These are phyloP conservation scores for Gavia stellata DNA, from an alignment of 2,113 vertebrate species.

Conservation along the genomic window DNA sequence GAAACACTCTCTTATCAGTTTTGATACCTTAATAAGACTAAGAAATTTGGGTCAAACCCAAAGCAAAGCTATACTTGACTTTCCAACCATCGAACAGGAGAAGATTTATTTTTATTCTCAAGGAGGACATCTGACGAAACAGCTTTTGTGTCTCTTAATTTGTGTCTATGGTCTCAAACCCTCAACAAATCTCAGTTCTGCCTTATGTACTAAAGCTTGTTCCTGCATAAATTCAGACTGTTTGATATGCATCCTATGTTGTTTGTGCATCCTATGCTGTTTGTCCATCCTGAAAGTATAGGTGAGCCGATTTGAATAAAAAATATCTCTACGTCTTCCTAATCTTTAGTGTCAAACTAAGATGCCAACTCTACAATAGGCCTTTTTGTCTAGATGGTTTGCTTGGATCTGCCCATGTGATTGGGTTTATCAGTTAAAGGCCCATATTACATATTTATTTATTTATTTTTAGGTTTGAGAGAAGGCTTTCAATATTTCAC, in stretches of 20 bases:
- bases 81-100: not conserved
- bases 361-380: not conserved
- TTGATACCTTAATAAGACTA: not conserved
- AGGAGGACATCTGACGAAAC: not conserved
- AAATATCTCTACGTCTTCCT: not conserved
- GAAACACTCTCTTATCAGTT: not conserved
- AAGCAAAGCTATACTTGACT: not conserved
- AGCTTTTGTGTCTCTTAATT: not conserved
- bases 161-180: not conserved
- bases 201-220: not conserved
- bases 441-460: not conserved
- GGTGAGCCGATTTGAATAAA: not conserved
- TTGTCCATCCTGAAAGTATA: not conserved
- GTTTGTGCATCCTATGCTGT: not conserved
- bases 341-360: not conserved
- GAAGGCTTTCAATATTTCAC: not conserved
- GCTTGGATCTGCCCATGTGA: not conserved
- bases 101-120: not conserved
- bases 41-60: conserved; percentile 21
- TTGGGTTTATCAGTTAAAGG: not conserved
- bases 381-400: not conserved
- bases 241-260: not conserved
- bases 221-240: not conserved
- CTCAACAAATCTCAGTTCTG: not conserved
- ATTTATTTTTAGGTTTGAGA: not conserved